Base-by-base conservation (phyloP, 2,888 invertebrate species). In the Pelosia muscerda region DNA sequence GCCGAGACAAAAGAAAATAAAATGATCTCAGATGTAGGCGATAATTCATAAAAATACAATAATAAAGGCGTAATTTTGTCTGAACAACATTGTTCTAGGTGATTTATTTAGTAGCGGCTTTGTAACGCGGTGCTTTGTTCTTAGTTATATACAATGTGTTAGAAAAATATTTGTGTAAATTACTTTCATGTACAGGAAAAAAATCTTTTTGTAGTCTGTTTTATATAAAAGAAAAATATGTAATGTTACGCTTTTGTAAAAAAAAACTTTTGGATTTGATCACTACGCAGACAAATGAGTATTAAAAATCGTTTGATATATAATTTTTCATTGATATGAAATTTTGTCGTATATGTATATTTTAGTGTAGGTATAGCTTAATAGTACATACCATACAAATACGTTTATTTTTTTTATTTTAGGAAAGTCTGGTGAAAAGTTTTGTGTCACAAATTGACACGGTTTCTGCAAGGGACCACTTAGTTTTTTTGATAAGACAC, bases 21-120 rank as follows among this genome's bases (percentile, higher is more conserved):
- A 76, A 89, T 87, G 84, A 89, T 85, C 86, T 89, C 86, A 89
- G 84, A 87, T 87, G 90, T 86, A 86, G 87, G 84, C 89, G 88
- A 92, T 93, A 92, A 92, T 92, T 93, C 91, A 92, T 91, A 89
- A 90, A 61, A 89, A 90, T 90, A 90, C 83, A 87, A 91, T 89
- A 90, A 91, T 89, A 90, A 89, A 86, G 84, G 85, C 84, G 85
- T 88, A 88, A 90, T 90, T 88, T 87, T 79, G 83, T 84, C 78
- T 73, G 83, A 81, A 85, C 81, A 83, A 88, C 85, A 90, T 88
- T 91, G 90, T 91, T 81, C 87, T 78, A 53, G 53, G 61, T 84
- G 83, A 86, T 86, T 89, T 88, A 91, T 90, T 84, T 86, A 86
- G 85, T 86, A 79, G 79, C 79, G 77, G 71, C 74, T 73, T 73